A percentile compares a stretch with the other conserved stretches of the same genome.
Evolutionary conservation across 2,888 invertebrate genomes (phyloP).

Genomic region (Agelastica alni): DNA sequence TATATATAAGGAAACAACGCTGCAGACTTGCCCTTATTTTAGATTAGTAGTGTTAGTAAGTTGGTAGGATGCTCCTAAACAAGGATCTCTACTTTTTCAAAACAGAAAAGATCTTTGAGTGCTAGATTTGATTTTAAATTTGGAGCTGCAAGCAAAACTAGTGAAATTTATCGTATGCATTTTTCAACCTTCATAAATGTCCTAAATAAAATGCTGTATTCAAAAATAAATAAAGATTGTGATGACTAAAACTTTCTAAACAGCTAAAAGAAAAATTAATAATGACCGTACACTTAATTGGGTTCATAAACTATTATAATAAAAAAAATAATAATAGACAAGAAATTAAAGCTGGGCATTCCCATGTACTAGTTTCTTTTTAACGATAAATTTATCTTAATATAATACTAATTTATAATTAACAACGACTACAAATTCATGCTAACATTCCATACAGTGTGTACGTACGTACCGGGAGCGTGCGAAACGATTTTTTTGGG

Average conservation of each 20-base stretch:
- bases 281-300: not conserved
- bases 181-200: not conserved
- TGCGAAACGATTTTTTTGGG: too few relatives aligned
- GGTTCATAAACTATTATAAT: not conserved
- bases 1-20: too few relatives aligned
- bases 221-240: not conserved
- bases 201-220: not conserved
- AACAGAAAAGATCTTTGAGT: too few relatives aligned
- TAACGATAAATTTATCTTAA: conserved; percentile 9
- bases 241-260: conserved; percentile 5
- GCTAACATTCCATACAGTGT: conserved; percentile 9
- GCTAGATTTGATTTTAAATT: too few relatives aligned
- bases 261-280: conserved; percentile 3
- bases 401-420: conserved; percentile 10
- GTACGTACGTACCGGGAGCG: too few relatives aligned
- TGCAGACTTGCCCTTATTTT: too few relatives aligned
- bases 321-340: not conserved
- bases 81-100: too few relatives aligned
- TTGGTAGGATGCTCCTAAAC: too few relatives aligned
- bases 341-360: not conserved
- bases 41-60: too few relatives aligned
- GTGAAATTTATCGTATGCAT: not conserved
- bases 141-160: not conserved
- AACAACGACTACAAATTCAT: conserved; percentile 9
- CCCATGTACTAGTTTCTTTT: conserved; percentile 14